Conservation (phyloP, 2,888 invertebrate genomes). For the Cheilosia scutellata region DNA sequence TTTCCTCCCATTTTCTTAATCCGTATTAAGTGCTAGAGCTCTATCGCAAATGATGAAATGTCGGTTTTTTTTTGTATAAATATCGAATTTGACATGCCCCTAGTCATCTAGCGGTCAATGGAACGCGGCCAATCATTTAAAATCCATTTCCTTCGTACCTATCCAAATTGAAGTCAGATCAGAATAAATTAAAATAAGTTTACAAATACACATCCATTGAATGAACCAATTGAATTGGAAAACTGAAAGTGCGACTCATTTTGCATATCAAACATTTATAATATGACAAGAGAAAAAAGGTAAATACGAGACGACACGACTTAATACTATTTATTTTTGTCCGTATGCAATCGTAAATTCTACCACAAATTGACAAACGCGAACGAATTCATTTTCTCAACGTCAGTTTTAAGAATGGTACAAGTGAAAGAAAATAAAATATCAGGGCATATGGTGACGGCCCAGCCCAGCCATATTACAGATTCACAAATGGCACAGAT, state of each 20-base stretch:
- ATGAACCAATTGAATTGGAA: slow-evolving; percentile 28
- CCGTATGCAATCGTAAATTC: slow-evolving; percentile 18
- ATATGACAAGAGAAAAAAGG: background rate
- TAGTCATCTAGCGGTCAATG: too few species aligned
- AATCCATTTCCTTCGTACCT: slow-evolving; percentile 15
- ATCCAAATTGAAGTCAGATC: slow-evolving; percentile 7
- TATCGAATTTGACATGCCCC: too few species aligned
- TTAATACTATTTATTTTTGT: slow-evolving; percentile 9
- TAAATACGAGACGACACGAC: background rate
- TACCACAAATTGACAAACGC: slow-evolving; percentile 40
- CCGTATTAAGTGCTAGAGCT: too few species aligned
- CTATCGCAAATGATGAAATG: too few species aligned
- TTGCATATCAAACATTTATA: slow-evolving; percentile 44
- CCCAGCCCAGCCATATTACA: background rate
- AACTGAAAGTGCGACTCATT: slow-evolving; percentile 22
- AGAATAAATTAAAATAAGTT: slow-evolving; percentile 17
- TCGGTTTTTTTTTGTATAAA: too few species aligned
- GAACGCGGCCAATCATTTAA: background rate
- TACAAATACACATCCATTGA: slow-evolving; percentile 25
- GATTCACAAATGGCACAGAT: slow-evolving; percentile 50
- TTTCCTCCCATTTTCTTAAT: too few species aligned
- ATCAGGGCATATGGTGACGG: slow-evolving; percentile 10
- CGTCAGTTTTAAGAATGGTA: slow-evolving; percentile 48
- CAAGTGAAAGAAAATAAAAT: slow-evolving; percentile 1
- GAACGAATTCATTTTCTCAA: slow-evolving; percentile 32